These are phyloP conservation scores for Ailuropoda melanoleuca DNA, from an alignment of 2,113 vertebrate genomes.

Conservation along the genomic window DNA sequence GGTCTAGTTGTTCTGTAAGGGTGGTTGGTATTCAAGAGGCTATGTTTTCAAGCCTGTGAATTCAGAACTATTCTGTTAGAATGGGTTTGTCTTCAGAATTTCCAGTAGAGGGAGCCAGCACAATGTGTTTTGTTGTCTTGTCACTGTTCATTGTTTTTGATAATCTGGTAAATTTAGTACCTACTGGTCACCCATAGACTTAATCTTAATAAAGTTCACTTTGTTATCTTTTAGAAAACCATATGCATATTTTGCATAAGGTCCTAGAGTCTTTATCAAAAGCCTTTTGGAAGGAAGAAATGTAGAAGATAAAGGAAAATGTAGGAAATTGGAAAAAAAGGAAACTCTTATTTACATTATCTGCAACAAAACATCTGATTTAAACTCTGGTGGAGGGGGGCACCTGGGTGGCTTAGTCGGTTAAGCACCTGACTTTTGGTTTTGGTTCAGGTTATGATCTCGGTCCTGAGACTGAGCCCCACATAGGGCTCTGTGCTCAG, in stretches of 20 bases:
- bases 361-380: background rate
- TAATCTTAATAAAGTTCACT: background rate
- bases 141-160: background rate
- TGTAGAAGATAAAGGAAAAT: background rate
- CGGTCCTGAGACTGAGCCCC: background rate
- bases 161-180: background rate
- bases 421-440: background rate
- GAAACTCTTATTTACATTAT: background rate
- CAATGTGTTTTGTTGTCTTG: background rate
- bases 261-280: background rate
- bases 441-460: background rate
- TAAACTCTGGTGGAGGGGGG: background rate
- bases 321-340: background rate
- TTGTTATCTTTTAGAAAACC: background rate
- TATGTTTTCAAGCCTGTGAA: background rate
- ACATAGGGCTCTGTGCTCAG: background rate
- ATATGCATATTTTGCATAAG: background rate
- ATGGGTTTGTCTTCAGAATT: background rate
- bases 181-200: background rate
- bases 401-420: background rate
- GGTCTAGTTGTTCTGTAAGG: background rate
- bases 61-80: too few species aligned
- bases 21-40: background rate
- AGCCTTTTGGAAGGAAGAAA: background rate
- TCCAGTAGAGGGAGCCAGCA: slow-evolving; percentile 53